Conservation (phyloP, 35 echinoderm and acorn worm genomes). For the Ophioderma brevispina region DNA sequence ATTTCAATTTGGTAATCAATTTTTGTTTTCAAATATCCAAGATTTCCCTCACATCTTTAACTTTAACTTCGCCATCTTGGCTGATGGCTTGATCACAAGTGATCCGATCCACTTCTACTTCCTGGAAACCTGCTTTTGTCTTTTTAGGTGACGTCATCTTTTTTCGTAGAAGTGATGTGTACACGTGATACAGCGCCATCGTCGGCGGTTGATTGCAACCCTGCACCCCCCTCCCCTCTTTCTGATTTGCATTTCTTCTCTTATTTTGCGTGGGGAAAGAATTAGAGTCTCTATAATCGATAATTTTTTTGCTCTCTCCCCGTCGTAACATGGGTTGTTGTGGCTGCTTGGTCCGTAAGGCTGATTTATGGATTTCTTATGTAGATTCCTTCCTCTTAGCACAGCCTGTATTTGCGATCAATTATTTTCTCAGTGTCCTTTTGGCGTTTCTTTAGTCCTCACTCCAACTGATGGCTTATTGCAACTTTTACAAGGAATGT, state of each 20-base stretch:
- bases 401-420: neutral
- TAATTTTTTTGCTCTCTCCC: neutral
- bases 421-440: neutral
- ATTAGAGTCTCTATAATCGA: neutral
- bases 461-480: neutral
- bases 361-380: no score
- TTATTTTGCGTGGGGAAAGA: neutral
- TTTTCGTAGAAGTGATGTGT: no score
- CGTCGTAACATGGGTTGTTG: neutral
- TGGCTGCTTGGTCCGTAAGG: neutral
- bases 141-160: no score
- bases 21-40: no score
- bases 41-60: no score
- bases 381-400: neutral
- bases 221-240: neutral
- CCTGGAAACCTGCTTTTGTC: no score
- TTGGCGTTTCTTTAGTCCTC: neutral
- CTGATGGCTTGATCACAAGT: no score
- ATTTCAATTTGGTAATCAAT: no score
- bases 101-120: no score
- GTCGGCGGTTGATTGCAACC: no score
- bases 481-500: neutral
- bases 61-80: no score
- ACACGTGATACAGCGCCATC: no score
- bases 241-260: neutral